Evolutionary conservation across 1,140 invertebrate species (phyloP).

Genomic region (Reticulitermes speratus): DNA sequence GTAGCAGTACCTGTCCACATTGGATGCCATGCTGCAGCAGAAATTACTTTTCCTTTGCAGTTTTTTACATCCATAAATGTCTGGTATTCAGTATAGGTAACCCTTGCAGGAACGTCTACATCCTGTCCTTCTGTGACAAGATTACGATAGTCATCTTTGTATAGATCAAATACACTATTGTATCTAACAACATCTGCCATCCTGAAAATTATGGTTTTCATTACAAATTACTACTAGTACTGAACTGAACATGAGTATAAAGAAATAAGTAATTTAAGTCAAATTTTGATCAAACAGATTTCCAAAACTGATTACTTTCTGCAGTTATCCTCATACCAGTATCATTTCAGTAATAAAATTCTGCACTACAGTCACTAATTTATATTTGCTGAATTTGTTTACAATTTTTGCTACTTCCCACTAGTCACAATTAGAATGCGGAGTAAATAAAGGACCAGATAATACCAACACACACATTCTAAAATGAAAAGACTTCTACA

Average conservation of each 20-base stretch:
- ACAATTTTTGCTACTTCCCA: too few relatives aligned
- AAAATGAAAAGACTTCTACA: too few relatives aligned
- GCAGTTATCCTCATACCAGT: neutral
- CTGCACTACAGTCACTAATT: too few relatives aligned
- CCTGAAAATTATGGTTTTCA: constrained; percentile 31
- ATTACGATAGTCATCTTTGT: constrained; percentile 61
- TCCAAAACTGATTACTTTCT: too few relatives aligned
- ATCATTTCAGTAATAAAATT: neutral
- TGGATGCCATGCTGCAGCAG: constrained; percentile 67
- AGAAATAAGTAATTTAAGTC: neutral
- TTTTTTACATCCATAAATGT: constrained; percentile 61
- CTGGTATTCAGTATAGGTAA: constrained; percentile 57
- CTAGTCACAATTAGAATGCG: too few relatives aligned
- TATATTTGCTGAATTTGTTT: too few relatives aligned
- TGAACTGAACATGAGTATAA: neutral
- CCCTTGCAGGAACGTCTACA: constrained; percentile 44
- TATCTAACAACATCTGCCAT: constrained; percentile 35
- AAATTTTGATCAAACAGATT: too few relatives aligned
- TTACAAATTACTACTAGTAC: neutral
- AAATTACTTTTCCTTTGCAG: constrained; percentile 61
- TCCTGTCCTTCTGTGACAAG: constrained; percentile 46
- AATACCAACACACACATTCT: too few relatives aligned
- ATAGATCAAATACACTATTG: constrained; percentile 57
- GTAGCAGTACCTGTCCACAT: constrained; percentile 49
- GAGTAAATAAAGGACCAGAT: too few relatives aligned